These are phyloP conservation scores for Psix sp. DNA, from an alignment of 1,140 invertebrate species.

Conservation along the genomic window DNA sequence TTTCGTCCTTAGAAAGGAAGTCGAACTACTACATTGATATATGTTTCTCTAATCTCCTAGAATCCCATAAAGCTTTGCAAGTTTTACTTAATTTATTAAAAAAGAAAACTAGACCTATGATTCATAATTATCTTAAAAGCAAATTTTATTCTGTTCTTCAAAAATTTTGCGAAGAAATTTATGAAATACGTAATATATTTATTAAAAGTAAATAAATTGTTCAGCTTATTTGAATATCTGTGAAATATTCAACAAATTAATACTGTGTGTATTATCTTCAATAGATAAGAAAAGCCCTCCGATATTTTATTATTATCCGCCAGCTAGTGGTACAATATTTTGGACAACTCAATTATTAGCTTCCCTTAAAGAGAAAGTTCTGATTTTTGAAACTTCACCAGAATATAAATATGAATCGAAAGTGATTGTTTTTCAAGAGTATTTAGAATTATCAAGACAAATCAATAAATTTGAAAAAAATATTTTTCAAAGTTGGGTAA, in stretches of 20 bases:
- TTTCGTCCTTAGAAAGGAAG: slow-evolving; percentile 85
- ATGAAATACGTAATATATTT: slow-evolving; percentile 82
- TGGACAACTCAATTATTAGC: slow-evolving; percentile 88
- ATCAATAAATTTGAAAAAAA: slow-evolving; percentile 87
- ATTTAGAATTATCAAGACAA: slow-evolving; percentile 83
- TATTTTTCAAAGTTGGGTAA: slow-evolving; percentile 81
- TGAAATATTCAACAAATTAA: too few relatives aligned
- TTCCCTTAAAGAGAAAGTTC: slow-evolving; percentile 86
- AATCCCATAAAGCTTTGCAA: slow-evolving; percentile 86
- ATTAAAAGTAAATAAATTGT: slow-evolving; percentile 74
- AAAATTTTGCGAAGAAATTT: slow-evolving; percentile 90
- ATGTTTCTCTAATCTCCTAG: slow-evolving; percentile 85
- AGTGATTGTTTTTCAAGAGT: slow-evolving; percentile 84
- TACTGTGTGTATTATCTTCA: slow-evolving; percentile 51
- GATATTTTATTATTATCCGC: slow-evolving; percentile 85
- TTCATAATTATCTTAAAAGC: slow-evolving; percentile 84
- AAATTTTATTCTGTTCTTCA: slow-evolving; percentile 90
- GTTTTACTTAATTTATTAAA: slow-evolving; percentile 88
- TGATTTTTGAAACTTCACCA: slow-evolving; percentile 85
- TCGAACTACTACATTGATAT: slow-evolving; percentile 90
- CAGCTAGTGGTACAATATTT: slow-evolving; percentile 87
- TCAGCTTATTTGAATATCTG: too few relatives aligned
- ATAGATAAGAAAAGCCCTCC: slow-evolving; percentile 84
- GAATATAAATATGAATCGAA: slow-evolving; percentile 87
- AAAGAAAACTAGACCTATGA: slow-evolving; percentile 84